These are phyloP conservation scores for Aurelia coerulea DNA, from an alignment of 30 jellyfish, hydroid and myxozoan genomes.

Conservation along the genomic window DNA sequence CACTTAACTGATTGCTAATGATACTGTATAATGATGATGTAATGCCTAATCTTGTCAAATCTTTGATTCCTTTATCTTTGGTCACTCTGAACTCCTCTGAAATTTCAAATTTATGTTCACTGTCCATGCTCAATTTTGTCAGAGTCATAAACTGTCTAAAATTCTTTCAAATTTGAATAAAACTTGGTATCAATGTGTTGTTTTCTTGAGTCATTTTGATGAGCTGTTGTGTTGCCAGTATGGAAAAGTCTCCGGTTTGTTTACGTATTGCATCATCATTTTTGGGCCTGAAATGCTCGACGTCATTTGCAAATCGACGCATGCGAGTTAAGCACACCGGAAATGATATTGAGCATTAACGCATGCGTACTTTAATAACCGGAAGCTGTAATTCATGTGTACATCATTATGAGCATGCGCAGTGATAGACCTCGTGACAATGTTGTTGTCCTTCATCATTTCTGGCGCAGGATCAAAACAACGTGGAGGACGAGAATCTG, in stretches of 20 bases:
- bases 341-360: background rate
- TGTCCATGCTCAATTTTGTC: no score
- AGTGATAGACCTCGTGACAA: conserved; percentile 65
- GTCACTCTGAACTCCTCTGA: no score
- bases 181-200: no score
- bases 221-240: no score
- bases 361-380: background rate
- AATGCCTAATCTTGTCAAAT: no score
- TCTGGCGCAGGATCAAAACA: conserved; percentile 47
- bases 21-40: no score
- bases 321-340: conserved; percentile 26
- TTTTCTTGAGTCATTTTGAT: no score
- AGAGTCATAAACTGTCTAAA: no score
- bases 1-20: no score
- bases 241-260: background rate
- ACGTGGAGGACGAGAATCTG: conserved; percentile 42
- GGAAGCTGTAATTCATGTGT: background rate
- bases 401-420: conserved; percentile 56
- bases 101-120: no score
- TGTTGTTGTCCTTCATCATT: conserved; percentile 41
- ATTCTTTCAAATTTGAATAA: no score
- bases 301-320: background rate
- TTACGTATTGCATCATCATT: conserved; percentile 26
- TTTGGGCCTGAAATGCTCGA: background rate
- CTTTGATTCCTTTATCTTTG: no score